Evolutionary conservation across 37 sponge, comb jelly and placozoan species (phyloP).

Genomic region (Ephydatia muelleri): DNA sequence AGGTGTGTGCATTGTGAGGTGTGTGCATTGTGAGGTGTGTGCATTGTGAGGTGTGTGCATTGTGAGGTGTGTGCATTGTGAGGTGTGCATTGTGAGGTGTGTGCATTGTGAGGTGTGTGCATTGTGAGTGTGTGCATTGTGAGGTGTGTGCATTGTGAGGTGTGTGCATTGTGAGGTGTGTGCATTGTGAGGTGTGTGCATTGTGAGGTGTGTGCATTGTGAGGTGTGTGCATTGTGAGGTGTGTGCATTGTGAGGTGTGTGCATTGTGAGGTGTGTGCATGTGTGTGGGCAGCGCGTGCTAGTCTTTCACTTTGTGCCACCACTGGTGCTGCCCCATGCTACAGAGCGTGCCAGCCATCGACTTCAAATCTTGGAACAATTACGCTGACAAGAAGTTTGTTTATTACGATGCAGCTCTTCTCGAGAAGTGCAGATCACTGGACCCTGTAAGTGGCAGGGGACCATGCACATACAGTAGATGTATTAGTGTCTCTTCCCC

Average conservation of each 20-base stretch:
- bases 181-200: too few species aligned
- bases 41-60: too few species aligned
- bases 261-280: not conserved
- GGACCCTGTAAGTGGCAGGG: not conserved
- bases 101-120: too few species aligned
- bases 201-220: too few species aligned
- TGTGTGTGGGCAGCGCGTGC: not conserved
- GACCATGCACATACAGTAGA: not conserved
- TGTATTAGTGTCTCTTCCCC: not conserved
- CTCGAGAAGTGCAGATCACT: slow-evolving; percentile 27
- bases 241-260: not conserved
- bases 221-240: not conserved
- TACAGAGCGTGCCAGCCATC: not conserved
- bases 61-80: too few species aligned
- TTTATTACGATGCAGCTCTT: slow-evolving; percentile 30
- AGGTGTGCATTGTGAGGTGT: too few species aligned
- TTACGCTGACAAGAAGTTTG: slow-evolving; percentile 63
- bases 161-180: too few species aligned
- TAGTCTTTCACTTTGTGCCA: not conserved
- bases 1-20: too few species aligned
- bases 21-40: too few species aligned
- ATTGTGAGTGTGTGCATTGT: too few species aligned
- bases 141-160: too few species aligned
- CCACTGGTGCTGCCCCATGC: not conserved
- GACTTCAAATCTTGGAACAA: slow-evolving; percentile 54